Percentiles rank a stretch among this genome's conserved stretches.
phyloP scores from a whole-genome alignment of 2,888 invertebrate genomes.

The Muschampia plurimacula region DNA sequence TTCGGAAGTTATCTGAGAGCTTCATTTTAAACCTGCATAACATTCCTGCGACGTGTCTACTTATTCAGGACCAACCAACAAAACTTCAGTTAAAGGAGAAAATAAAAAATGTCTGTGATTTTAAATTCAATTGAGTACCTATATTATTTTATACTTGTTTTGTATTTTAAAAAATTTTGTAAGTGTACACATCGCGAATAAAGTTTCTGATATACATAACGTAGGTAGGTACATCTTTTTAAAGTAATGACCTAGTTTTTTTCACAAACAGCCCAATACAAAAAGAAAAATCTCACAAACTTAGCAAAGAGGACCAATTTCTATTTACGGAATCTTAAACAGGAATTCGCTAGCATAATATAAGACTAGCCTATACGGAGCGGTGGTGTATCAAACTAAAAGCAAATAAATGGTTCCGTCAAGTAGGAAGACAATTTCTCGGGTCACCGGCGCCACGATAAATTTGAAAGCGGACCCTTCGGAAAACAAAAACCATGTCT shows the following conservation, averaged over 20 bases:
- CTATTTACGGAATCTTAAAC: conserved; percentile 54
- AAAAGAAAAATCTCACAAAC: background rate
- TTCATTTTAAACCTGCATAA: background rate
- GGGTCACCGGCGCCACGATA: conserved; percentile 73
- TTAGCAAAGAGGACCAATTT: background rate
- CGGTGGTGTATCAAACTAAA: conserved; percentile 68
- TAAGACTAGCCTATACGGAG: conserved; percentile 55
- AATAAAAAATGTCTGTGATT: too few species aligned
- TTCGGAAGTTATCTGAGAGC: background rate
- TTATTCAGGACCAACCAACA: too few species aligned
- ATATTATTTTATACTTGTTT: too few species aligned
- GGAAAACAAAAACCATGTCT: conserved; percentile 64
- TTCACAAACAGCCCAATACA: background rate
- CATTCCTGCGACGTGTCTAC: background rate
- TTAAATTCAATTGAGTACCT: too few species aligned
- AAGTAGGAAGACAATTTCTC: conserved; percentile 77
- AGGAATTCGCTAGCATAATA: conserved; percentile 74
- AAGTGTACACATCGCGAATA: too few species aligned
- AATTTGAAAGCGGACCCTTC: conserved; percentile 67
- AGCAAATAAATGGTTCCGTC: conserved; percentile 76
- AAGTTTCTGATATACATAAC: too few species aligned
- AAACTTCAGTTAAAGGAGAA: too few species aligned
- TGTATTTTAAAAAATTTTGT: too few species aligned
- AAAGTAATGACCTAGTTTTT: too few species aligned
- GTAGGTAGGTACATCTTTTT: too few species aligned